Percentiles rank a stretch among this genome's conserved stretches.
phyloP scores from a whole-genome alignment of 2,113 vertebrate species.

The Pterophyllum scalare region DNA sequence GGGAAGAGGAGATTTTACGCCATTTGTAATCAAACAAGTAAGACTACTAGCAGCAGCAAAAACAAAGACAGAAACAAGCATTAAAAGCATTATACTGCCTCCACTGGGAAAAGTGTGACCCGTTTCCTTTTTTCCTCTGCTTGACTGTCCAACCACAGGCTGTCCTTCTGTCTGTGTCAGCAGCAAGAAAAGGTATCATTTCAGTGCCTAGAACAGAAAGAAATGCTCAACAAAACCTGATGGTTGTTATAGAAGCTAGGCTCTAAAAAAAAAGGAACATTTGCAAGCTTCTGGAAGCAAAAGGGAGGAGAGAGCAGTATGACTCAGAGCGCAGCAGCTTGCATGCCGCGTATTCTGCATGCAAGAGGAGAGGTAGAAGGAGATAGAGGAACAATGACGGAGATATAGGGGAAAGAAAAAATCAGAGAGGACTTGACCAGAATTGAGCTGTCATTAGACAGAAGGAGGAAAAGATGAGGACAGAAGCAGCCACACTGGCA shows the following conservation, averaged over 20 bases:
- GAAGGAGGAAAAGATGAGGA: conserved; percentile 44
- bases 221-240: conserved; percentile 38
- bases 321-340: conserved; percentile 68
- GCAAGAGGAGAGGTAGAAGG: conserved; percentile 48
- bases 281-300: conserved; percentile 65
- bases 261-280: conserved; percentile 28
- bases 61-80: background rate
- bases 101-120: background rate
- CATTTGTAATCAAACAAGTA: conserved; percentile 29
- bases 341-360: conserved; percentile 48
- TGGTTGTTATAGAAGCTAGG: conserved; percentile 21
- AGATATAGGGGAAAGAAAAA: background rate
- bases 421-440: conserved; percentile 41
- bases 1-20: conserved; percentile 1
- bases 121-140: conserved; percentile 16
- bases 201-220: conserved; percentile 7
- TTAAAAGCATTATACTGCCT: conserved; percentile 14
- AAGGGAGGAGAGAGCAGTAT: conserved; percentile 64
- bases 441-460: conserved; percentile 43
- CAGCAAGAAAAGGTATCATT: conserved; percentile 26
- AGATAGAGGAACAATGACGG: conserved; percentile 50
- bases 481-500: conserved; percentile 21
- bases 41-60: background rate
- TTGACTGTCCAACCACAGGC: conserved; percentile 30
- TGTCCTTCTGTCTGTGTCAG: conserved; percentile 38